A percentile compares a stretch with the other conserved stretches of the same genome.
These are phyloP conservation scores for Nicator chloris DNA, from an alignment of 2,113 vertebrate species.

Conservation along the genomic window DNA sequence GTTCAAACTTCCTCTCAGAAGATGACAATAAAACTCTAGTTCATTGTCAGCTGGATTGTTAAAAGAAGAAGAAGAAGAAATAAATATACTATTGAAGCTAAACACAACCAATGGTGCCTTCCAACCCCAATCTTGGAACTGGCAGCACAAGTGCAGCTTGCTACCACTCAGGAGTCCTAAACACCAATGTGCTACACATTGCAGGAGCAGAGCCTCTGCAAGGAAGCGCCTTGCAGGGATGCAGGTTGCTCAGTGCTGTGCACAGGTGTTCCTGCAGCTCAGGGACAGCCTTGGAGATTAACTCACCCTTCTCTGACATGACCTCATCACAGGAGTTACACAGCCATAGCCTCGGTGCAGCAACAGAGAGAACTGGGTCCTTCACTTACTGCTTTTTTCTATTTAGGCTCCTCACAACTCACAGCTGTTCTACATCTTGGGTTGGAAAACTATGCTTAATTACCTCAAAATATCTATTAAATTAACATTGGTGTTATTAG, in stretches of 20 bases:
- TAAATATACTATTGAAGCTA: constrained; percentile 47
- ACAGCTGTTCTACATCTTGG: background rate
- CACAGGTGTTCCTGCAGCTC: background rate
- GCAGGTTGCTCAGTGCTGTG: background rate
- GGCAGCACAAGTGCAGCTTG: background rate
- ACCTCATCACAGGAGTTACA: background rate
- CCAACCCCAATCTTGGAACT: constrained; percentile 15
- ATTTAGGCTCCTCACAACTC: background rate
- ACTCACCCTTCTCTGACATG: background rate
- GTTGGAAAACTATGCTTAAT: constrained; percentile 40
- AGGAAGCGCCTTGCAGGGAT: background rate
- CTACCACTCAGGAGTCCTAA: background rate
- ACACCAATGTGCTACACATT: background rate
- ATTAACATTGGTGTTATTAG: constrained; percentile 4
- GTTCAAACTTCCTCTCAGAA: constrained; percentile 84
- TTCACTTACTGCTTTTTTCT: background rate
- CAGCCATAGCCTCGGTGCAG: background rate
- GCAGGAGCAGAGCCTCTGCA: background rate
- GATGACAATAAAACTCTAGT: constrained; percentile 85
- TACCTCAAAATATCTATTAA: constrained; percentile 49
- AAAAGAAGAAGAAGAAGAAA: constrained; percentile 60
- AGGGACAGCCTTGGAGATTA: background rate
- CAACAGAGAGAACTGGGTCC: background rate
- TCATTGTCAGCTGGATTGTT: constrained; percentile 77
- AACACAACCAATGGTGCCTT: constrained; percentile 12